Conservation (phyloP, 2,113 vertebrate genomes). For the Ammodytes marinus region DNA sequence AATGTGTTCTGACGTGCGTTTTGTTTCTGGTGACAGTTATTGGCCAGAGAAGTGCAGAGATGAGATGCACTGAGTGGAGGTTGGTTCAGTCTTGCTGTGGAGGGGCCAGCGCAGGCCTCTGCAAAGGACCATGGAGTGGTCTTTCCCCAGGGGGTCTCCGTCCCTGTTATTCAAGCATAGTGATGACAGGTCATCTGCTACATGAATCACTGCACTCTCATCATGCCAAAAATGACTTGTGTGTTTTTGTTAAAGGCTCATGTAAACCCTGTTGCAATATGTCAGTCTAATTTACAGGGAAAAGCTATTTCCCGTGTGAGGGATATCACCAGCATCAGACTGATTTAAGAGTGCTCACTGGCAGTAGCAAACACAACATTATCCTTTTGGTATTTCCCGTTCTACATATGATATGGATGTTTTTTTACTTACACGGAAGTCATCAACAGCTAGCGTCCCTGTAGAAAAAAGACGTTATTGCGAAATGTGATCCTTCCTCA, state of each 20-base stretch:
- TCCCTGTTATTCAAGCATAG: constrained; percentile 77
- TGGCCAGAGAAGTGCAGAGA: constrained; percentile 22
- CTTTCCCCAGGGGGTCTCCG: constrained; percentile 58
- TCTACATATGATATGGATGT: neutral
- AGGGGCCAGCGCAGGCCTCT: constrained; percentile 13
- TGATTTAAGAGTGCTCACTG: constrained; percentile 50
- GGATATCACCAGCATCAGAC: constrained; percentile 9
- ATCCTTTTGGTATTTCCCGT: constrained; percentile 14
- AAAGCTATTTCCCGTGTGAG: neutral
- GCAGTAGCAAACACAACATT: constrained; percentile 37
- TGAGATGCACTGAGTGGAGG: constrained; percentile 18
- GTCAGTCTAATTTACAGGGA: constrained; percentile 9
- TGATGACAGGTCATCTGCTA: constrained; percentile 74
- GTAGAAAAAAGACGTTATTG: constrained; percentile 37
- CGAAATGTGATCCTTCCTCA: constrained; percentile 30
- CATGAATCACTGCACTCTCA: constrained; percentile 71
- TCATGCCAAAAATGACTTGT: constrained; percentile 65
- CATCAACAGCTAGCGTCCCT: constrained; percentile 15
- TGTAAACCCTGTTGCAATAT: constrained; percentile 48
- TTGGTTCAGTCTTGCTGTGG: constrained; percentile 11
- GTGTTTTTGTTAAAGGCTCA: constrained; percentile 45
- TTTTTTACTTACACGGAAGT: neutral
- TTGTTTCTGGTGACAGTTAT: constrained; percentile 59
- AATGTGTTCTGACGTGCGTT: constrained; percentile 42
- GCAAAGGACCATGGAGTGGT: constrained; percentile 45